Base-by-base conservation (phyloP, 2,888 invertebrate species). In the Thyatira batis region DNA sequence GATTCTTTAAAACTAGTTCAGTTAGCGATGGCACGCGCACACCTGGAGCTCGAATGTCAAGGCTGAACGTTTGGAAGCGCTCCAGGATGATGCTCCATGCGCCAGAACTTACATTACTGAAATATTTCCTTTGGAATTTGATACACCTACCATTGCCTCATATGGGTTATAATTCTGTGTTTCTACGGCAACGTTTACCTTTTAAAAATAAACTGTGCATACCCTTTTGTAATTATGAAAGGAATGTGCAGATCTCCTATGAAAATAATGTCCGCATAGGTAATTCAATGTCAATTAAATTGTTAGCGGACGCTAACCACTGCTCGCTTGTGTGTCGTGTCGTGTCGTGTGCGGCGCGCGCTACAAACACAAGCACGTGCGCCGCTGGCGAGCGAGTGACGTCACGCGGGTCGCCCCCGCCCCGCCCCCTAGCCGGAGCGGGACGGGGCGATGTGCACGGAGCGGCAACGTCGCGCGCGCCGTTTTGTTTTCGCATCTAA, bases 281-380 rank as follows among this genome's bases (percentile, higher is more conserved):
- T 75, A 71, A 73, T 78, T 77, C 78, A 80, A 80, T 80, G 81
- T 78, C 82, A 82, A 77, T 76, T 76, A 77, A 72, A 75, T 76
- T 66, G 73, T 76, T 68, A 75, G 74, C 73, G 69, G 72, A 61
- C 66, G 70, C 74, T 74, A 71, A 72, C 60, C 61, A 59, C 53
- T 65, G 71, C 78, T 78, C 82, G 81, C 83, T 82, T 87, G 88
- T 87, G 87, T 86, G 84, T 84, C 66, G 76, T 79, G 65, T 65
- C 87, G 87, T 86, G 84, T 84, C 66, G 76, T 79, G 65, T 65
- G 70, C 78, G 81, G 79, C 76, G 75, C 81, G 81, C 84, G 85
- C 83, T 83, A 87, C 89, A 89, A 88, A 89, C 89, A 90, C 89
- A 85, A 86, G 88, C 91, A 90, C 91, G 91, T 89, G 89, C 87